A percentile compares a stretch with the other conserved stretches of the same genome.
Evolutionary conservation across 2,113 vertebrate genomes (phyloP).

Genomic region (Odontesthes bonariensis): DNA sequence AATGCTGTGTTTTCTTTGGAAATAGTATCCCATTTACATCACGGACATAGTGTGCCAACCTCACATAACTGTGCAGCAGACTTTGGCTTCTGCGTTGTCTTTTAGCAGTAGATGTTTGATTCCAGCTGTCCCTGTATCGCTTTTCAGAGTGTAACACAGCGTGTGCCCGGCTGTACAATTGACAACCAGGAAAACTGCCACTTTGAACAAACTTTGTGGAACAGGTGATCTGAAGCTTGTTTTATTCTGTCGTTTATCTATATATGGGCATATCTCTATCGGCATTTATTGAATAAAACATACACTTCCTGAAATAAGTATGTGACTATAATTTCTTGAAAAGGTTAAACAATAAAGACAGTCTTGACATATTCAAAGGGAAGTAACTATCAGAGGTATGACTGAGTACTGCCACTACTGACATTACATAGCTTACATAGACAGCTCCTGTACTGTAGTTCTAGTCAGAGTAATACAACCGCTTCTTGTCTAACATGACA

Average conservation of each 20-base stretch:
- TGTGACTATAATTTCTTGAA: too few relatives aligned
- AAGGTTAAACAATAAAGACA: too few relatives aligned
- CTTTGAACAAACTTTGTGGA: too few relatives aligned
- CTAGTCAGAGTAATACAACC: conserved; percentile 17
- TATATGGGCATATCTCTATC: not conserved
- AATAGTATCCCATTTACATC: conserved; percentile 36
- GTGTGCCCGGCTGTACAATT: conserved; percentile 11
- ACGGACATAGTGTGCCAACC: conserved; percentile 1
- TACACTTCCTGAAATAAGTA: too few relatives aligned
- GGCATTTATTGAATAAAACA: too few relatives aligned
- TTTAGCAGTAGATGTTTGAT: conserved; percentile 25
- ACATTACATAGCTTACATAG: conserved; percentile 18
- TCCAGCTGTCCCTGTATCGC: conserved; percentile 45
- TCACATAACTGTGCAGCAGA: conserved; percentile 23
- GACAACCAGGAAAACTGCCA: too few relatives aligned
- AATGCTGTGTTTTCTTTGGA: not conserved
- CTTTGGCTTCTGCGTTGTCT: conserved; percentile 48
- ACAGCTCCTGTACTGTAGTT: conserved; percentile 20
- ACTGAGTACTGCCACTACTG: not conserved
- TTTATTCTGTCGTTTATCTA: not conserved
- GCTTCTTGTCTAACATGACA: conserved; percentile 31
- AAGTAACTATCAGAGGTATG: not conserved
- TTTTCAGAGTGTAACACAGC: conserved; percentile 36
- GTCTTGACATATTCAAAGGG: too few relatives aligned
- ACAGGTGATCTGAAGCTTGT: too few relatives aligned